A percentile compares a stretch with the other conserved stretches of the same genome.
phyloP scores from a whole-genome alignment of 1,140 invertebrate genomes.

The Cydia fagiglandana region DNA sequence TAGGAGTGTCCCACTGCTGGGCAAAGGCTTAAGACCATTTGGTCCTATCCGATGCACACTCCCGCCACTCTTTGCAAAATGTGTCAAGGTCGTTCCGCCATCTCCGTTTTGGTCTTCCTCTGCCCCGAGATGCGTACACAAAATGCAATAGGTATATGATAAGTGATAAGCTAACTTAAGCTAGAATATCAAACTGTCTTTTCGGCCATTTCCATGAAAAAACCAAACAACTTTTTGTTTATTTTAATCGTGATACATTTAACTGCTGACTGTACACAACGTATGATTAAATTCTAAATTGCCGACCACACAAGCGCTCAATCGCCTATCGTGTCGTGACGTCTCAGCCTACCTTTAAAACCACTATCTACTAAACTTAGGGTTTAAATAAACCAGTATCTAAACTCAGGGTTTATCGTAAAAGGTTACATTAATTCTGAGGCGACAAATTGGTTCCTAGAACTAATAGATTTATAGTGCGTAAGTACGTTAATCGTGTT shows the following conservation, averaged over 20 bases:
- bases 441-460: conserved; percentile 11
- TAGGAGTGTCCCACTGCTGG: too few relatives aligned
- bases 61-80: too few relatives aligned
- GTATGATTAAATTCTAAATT: conserved; percentile 68
- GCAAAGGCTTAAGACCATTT: too few relatives aligned
- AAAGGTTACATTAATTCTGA: conserved; percentile 15
- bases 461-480: conserved; percentile 45
- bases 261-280: conserved; percentile 44
- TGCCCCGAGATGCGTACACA: too few relatives aligned
- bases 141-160: too few relatives aligned
- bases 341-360: conserved; percentile 44
- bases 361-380: conserved; percentile 39
- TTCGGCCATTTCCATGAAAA: too few relatives aligned
- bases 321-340: conserved; percentile 53
- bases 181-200: too few relatives aligned
- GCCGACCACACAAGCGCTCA: conserved; percentile 55
- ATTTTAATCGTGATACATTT: neutral
- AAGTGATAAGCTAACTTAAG: too few relatives aligned
- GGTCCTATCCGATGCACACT: too few relatives aligned
- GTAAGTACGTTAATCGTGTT: conserved; percentile 33
- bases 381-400: neutral
- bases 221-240: neutral
- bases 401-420: conserved; percentile 4
- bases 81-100: too few relatives aligned
- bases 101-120: too few relatives aligned